phyloP scores from a whole-genome alignment of 2,888 invertebrate species.

The Stomorhina lunata region DNA sequence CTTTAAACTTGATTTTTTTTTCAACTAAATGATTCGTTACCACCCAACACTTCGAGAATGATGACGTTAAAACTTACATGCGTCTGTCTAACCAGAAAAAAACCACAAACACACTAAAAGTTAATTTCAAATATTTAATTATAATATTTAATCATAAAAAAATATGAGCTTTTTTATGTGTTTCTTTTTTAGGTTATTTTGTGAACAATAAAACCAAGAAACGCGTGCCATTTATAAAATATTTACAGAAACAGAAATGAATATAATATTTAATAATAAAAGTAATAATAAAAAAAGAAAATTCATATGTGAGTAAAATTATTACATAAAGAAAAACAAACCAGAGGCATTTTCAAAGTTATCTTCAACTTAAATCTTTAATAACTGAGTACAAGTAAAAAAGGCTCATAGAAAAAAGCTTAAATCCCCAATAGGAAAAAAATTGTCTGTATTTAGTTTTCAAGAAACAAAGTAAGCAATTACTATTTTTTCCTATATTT shows the following conservation, averaged over 20 bases:
- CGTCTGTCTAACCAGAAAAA: not conserved
- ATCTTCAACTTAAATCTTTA: slow-evolving; percentile 21
- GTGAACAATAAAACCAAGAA: not conserved
- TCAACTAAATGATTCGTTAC: too few species aligned
- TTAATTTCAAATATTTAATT: slow-evolving; percentile 24
- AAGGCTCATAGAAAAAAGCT: not conserved
- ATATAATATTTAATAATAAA: not conserved
- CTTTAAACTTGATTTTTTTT: too few species aligned
- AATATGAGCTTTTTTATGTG: not conserved
- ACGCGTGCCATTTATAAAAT: slow-evolving; percentile 22
- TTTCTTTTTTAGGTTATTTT: not conserved
- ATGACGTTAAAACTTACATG: not conserved
- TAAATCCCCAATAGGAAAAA: not conserved
- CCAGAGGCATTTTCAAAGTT: slow-evolving; percentile 7
- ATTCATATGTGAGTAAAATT: too few species aligned
- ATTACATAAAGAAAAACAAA: slow-evolving; percentile 38
- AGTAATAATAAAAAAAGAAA: not conserved
- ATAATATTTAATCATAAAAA: not conserved
- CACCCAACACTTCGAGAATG: too few species aligned
- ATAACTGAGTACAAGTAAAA: slow-evolving; percentile 39
- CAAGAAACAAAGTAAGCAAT: slow-evolving; percentile 48
- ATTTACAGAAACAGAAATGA: not conserved
- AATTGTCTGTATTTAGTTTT: not conserved
- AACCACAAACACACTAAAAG: slow-evolving; percentile 9
- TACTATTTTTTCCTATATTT: not conserved